Evolutionary conservation across 2,113 vertebrate species (phyloP), one percentile per base, ranked within the genome.

Genomic region (Pangasianodon hypophthalmus): DNA sequence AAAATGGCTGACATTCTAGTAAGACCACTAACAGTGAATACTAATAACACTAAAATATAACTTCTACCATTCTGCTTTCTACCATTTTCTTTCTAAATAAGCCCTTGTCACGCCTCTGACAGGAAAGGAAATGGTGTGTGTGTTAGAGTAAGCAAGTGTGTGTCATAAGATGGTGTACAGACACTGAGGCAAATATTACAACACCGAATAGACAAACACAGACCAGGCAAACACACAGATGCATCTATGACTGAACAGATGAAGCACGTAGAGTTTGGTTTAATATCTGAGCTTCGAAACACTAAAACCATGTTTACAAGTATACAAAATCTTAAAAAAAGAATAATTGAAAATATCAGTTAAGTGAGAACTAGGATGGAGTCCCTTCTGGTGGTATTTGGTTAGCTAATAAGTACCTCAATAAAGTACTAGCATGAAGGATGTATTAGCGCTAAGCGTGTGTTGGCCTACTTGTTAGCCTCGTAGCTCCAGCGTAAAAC

Each of bases 51-150:
- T 8, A 24, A 26, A 79, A 48, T 29, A 50, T 13, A 24, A 50
- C 77, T 29, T 48, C 4, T 80, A 16, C 13, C 29, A n/a, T 52
- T 80, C 77, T 50, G 48, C 9, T 80, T 81, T n/a, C 48, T 52
- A 37, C 29, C 29, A 69, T 52, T 83, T 37, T 37, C 54, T 21
- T 83, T 54, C 21, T 52, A 52, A 88, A 88, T 48, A 69, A 52
- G 71, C 88, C 86, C 84, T 91, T 90, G 88, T n/a, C 82, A 19
- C 19, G 79, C 2, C 24, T 50, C 60, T 32, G 75, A 69, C 67
- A 91, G 58, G 48, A 48, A 60, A 60, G 16, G 52, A 82, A 82
- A 56, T 52, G 21, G n/a, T 60, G 60, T 32, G 60, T 56, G 18
- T 37, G 80, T 37, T 32, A 9, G 52, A 58, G 52, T 56, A 21